A percentile compares a stretch with the other conserved stretches of the same genome.
These are phyloP conservation scores for Pachyrhynchus sulphureomaculatus DNA, from an alignment of 1,140 invertebrate genomes.

Conservation along the genomic window DNA sequence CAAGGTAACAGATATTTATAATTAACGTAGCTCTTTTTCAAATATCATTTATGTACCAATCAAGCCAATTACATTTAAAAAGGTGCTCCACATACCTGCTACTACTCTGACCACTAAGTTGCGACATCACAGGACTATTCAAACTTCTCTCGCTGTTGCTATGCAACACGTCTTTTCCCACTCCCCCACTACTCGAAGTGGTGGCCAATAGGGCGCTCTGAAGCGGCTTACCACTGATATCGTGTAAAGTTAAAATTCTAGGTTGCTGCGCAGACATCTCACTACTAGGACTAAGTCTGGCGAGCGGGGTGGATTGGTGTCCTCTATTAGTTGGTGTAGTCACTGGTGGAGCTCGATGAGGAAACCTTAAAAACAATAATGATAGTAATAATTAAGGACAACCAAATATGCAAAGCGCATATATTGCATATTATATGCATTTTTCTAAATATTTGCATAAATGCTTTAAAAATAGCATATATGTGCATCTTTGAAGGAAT, in stretches of 20 bases:
- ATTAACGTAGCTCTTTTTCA: too few species aligned
- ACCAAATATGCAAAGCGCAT: too few species aligned
- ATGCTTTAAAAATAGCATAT: too few species aligned
- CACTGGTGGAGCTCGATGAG: slow-evolving; percentile 61
- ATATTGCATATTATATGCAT: too few species aligned
- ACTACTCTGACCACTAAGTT: slow-evolving; percentile 80
- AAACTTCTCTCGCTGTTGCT: slow-evolving; percentile 87
- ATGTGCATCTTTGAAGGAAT: too few species aligned
- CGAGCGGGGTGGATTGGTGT: slow-evolving; percentile 85
- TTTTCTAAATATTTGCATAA: too few species aligned
- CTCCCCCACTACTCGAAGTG: slow-evolving; percentile 80
- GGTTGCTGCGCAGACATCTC: slow-evolving; percentile 89
- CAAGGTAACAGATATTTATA: not conserved
- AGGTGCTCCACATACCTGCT: slow-evolving; percentile 54
- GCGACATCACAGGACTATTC: slow-evolving; percentile 88
- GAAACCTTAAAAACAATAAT: too few species aligned
- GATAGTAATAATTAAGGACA: too few species aligned
- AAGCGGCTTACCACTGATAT: slow-evolving; percentile 88
- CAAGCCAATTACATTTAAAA: too few species aligned
- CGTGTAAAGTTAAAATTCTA: slow-evolving; percentile 86
- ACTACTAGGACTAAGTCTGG: slow-evolving; percentile 86
- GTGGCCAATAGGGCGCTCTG: slow-evolving; percentile 86
- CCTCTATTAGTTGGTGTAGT: slow-evolving; percentile 62
- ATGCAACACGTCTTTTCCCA: slow-evolving; percentile 78
- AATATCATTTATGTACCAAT: too few species aligned